Base-by-base conservation (phyloP, 1,140 invertebrate genomes). In the Bactericera cockerelli region DNA sequence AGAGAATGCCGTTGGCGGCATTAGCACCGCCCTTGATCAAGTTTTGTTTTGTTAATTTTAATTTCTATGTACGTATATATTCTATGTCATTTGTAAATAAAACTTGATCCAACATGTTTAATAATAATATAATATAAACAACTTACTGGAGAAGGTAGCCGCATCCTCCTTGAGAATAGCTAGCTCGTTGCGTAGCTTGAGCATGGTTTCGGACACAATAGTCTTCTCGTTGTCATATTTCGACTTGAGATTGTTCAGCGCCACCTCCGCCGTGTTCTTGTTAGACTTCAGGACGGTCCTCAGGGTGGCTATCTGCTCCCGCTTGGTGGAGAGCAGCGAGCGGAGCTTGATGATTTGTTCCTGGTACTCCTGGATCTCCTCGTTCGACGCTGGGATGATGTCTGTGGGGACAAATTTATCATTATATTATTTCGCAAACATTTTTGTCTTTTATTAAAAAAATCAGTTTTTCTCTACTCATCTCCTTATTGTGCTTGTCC, bases 201-300 rank as follows among this genome's bases (percentile, higher is more conserved):
- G 82, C 91, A 99, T 98, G 1, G 94, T 97, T 67, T 98, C 94
- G 42, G 89, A 93, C 31, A 98, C 93, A 61, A 99, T 89, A 26
- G 84, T 85, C 77, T 99, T 99, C 72, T 99, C 97, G 61, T 91
- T 98, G 72, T 99, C 95, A 72, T 98, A 99, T 75, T 99, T 99
- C 65, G 90, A 90, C 77, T 99, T 98, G 65, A 99, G 79, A 77
- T 98, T 98, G 26, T 89, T 90, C 56, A 99, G 77, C 16, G 96
- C 96, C 49, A 95, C 89, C 75, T 99, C 96, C 2, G 96, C 96
- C 13, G 96, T 98, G 69, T 93, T 89, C 75, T 99, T 99, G 74
- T 99, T 99, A 24, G 95, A 94, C 75, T 98, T 98, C 59, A 99
- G 81, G 58, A 99, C 95, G 53, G 93, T 96, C 64, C 97, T 82